Percentiles rank a stretch among this genome's conserved stretches.
phyloP scores from a whole-genome alignment of 2,113 vertebrate genomes.

The Cyprinodon brontotheroides region DNA sequence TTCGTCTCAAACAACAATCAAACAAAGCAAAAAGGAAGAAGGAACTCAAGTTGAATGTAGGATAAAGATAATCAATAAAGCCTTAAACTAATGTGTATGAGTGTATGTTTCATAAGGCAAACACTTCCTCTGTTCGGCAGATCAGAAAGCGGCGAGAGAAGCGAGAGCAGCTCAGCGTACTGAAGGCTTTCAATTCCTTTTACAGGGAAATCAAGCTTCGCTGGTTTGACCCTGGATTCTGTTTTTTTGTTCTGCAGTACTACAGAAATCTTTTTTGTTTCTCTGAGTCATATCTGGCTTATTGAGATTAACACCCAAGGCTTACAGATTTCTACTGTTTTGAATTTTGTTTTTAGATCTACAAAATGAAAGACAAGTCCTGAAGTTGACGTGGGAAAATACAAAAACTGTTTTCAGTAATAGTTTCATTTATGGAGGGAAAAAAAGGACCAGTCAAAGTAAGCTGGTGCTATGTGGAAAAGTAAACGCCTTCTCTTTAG shows the following conservation, averaged over 20 bases:
- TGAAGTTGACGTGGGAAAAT: neutral
- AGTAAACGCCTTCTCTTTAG: neutral
- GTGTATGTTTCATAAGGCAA: slow-evolving; percentile 52
- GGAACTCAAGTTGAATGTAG: neutral
- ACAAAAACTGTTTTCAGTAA: neutral
- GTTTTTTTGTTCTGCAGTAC: neutral
- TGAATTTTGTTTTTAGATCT: neutral
- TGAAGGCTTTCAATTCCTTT: slow-evolving; percentile 49
- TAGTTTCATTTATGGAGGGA: neutral
- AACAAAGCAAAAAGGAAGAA: slow-evolving; percentile 24
- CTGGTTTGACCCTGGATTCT: neutral
- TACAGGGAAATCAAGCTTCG: neutral
- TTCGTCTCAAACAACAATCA: neutral
- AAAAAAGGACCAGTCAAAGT: neutral
- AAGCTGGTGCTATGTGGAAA: neutral
- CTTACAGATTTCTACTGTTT: neutral
- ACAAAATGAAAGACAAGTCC: neutral
- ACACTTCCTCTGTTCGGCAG: slow-evolving; percentile 64
- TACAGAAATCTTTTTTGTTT: neutral
- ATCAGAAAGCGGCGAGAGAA: slow-evolving; percentile 32
- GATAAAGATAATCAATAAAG: slow-evolving; percentile 28
- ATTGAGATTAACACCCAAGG: neutral
- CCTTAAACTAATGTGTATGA: slow-evolving; percentile 16
- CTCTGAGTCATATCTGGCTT: neutral
- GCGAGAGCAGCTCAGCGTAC: slow-evolving; percentile 36